A percentile compares a stretch with the other conserved stretches of the same genome.
Conservation (phyloP, 2,888 invertebrate genomes). For the Drosophila neonasuta region DNA sequence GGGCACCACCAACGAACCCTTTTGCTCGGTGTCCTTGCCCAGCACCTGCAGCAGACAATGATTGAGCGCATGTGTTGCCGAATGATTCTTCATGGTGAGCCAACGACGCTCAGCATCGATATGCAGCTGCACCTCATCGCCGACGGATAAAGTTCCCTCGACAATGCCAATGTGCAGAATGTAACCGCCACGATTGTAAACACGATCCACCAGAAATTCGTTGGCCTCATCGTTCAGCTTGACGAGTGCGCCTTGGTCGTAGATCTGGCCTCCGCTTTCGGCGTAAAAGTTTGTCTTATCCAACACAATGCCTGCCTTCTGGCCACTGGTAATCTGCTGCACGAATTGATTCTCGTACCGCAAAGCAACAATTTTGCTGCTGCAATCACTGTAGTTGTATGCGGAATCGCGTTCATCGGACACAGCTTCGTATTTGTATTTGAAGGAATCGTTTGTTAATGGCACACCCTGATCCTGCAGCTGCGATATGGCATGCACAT, state of each 20-base stretch:
- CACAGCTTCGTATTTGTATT: slow-evolving; percentile 92
- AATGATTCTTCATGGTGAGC: slow-evolving; percentile 99
- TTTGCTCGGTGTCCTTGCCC: slow-evolving; percentile 95
- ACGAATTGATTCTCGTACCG: slow-evolving; percentile 93
- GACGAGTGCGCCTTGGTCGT: slow-evolving; percentile 95
- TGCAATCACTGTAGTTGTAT: slow-evolving; percentile 89
- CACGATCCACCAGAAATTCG: slow-evolving; percentile 95
- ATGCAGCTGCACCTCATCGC: slow-evolving; percentile 91
- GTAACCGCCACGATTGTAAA: slow-evolving; percentile 97
- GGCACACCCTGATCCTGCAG: slow-evolving; percentile 90
- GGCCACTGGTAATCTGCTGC: slow-evolving; percentile 89
- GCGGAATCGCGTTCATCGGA: slow-evolving; percentile 86
- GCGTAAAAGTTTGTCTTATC: slow-evolving; percentile 98
- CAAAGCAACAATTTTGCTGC: slow-evolving; percentile 91
- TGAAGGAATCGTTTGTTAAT: slow-evolving; percentile 94
- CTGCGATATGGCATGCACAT: slow-evolving; percentile 97
- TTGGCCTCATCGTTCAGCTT: slow-evolving; percentile 92
- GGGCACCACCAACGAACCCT: slow-evolving; percentile 98
- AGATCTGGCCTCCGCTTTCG: slow-evolving; percentile 99
- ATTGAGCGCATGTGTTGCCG: slow-evolving; percentile 98
- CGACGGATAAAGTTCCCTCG: slow-evolving; percentile 91
- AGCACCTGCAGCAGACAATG: slow-evolving; percentile 95
- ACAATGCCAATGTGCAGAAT: slow-evolving; percentile 95
- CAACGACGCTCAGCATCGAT: slow-evolving; percentile 93
- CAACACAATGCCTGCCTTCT: slow-evolving; percentile 95